Percentiles rank a stretch among this genome's conserved stretches.
Evolutionary conservation across 2,797 vertebrate species (phyloP).

Genomic region (Mallotus villosus): DNA sequence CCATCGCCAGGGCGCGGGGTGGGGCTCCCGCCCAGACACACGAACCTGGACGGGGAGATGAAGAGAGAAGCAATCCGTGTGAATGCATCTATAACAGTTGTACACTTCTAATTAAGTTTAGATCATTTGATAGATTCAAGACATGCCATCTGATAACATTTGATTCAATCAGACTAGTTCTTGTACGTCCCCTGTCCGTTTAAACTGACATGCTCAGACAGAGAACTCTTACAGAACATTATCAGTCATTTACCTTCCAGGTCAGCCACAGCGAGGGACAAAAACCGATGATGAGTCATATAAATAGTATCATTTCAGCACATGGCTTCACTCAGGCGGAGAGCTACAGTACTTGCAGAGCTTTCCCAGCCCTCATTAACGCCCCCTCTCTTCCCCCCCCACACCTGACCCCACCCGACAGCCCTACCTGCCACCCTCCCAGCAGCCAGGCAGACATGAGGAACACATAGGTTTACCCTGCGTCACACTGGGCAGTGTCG

Average conservation of each 20-base stretch:
- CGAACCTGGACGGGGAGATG: constrained; percentile 70
- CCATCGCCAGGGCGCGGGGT: constrained; percentile 77
- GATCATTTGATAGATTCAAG: not conserved
- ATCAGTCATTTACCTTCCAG: not conserved
- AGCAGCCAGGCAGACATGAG: not conserved
- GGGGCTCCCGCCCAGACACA: constrained; percentile 82
- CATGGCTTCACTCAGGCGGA: not conserved
- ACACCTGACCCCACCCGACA: not conserved
- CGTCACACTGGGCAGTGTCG: constrained; percentile 74
- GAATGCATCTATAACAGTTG: not conserved
- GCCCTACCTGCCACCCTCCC: not conserved
- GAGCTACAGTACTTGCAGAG: not conserved
- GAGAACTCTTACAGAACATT: not conserved
- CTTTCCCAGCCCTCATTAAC: not conserved
- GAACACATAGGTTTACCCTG: constrained; percentile 73
- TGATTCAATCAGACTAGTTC: not conserved
- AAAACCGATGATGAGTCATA: not conserved
- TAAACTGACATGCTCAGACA: not conserved
- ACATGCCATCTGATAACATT: no score
- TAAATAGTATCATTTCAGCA: not conserved
- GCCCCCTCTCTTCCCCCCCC: not conserved
- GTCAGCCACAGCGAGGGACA: not conserved
- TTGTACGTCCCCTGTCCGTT: not conserved
- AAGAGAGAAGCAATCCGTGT: not conserved
- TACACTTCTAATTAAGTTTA: not conserved